These are phyloP conservation scores for Blastomussa wellsi DNA, from an alignment of 92 coral and sea anemone species.

Conservation along the genomic window DNA sequence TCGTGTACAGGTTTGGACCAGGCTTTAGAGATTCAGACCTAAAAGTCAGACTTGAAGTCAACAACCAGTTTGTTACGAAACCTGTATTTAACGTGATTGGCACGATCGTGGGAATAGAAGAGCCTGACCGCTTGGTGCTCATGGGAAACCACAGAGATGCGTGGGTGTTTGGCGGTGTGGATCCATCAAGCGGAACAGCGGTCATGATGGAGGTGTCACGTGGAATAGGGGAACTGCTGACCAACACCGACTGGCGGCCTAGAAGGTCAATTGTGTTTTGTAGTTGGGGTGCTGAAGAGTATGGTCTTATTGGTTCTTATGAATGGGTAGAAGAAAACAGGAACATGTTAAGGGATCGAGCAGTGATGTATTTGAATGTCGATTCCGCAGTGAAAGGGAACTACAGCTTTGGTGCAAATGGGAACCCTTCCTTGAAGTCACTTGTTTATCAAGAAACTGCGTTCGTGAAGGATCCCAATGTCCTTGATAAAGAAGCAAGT, in stretches of 20 bases:
- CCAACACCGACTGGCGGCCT: slow-evolving; percentile 76
- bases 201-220: slow-evolving; percentile 75
- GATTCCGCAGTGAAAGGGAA: slow-evolving; percentile 77
- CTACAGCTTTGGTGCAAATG: slow-evolving; percentile 57
- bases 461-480: slow-evolving; percentile 58
- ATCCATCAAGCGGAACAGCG: slow-evolving; percentile 83
- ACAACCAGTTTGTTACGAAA: slow-evolving; percentile 61
- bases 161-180: slow-evolving; percentile 92
- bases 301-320: slow-evolving; percentile 74
- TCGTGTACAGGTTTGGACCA: slow-evolving; percentile 79
- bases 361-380: slow-evolving; percentile 71
- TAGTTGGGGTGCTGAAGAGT: slow-evolving; percentile 93
- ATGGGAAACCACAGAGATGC: slow-evolving; percentile 92
- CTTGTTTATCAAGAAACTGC: slow-evolving; percentile 42
- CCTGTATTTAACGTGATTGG: slow-evolving; percentile 80
- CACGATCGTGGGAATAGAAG: slow-evolving; percentile 70
- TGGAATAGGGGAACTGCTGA: slow-evolving; percentile 56
- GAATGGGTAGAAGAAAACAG: slow-evolving; percentile 90
- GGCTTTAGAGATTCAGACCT: slow-evolving; percentile 59
- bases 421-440: slow-evolving; percentile 61
- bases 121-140: slow-evolving; percentile 87
- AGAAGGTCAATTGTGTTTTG: slow-evolving; percentile 84
- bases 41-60: slow-evolving; percentile 69
- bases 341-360: slow-evolving; percentile 65
- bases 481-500: slow-evolving; percentile 23